Percentiles rank a stretch among this genome's conserved stretches.
Evolutionary conservation across 2,888 invertebrate genomes (phyloP).

Genomic region (Zhuqinia jingwanae): DNA sequence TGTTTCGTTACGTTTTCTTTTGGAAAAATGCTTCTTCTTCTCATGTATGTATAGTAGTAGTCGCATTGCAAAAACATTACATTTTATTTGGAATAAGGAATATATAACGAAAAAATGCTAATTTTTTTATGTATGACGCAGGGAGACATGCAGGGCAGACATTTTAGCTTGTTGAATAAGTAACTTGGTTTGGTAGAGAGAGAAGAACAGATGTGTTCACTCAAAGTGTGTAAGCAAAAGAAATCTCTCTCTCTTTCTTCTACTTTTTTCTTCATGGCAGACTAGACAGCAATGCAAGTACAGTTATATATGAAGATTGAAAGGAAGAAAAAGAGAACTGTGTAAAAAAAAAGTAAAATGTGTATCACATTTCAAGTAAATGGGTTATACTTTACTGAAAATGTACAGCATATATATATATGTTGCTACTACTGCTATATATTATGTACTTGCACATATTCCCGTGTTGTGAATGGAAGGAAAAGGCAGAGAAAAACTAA

Average conservation of each 20-base stretch:
- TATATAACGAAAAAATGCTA: neutral
- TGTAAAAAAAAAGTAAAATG: conserved; percentile 28
- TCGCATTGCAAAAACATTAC: conserved; percentile 10
- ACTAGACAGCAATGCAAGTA: neutral
- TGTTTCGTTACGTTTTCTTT: too few species aligned
- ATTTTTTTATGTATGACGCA: neutral
- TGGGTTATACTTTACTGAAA: too few species aligned
- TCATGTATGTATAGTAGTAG: too few species aligned
- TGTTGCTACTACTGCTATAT: conserved; percentile 2
- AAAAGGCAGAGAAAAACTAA: too few species aligned
- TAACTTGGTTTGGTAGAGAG: neutral
- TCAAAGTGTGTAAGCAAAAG: conserved; percentile 40
- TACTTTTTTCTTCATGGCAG: neutral
- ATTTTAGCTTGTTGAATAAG: neutral
- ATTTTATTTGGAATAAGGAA: neutral
- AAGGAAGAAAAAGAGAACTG: neutral
- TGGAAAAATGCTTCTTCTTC: too few species aligned
- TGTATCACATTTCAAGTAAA: conserved; percentile 36
- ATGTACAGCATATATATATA: too few species aligned
- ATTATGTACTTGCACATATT: too few species aligned
- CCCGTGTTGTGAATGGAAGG: too few species aligned
- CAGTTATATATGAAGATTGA: conserved; percentile 31
- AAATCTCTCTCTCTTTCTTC: neutral
- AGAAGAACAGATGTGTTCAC: conserved; percentile 52
- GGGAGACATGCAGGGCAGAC: neutral